Percentiles rank a stretch among this genome's conserved stretches.
phyloP scores from a whole-genome alignment of 2,113 vertebrate genomes.

The Tachysurus vachellii region DNA sequence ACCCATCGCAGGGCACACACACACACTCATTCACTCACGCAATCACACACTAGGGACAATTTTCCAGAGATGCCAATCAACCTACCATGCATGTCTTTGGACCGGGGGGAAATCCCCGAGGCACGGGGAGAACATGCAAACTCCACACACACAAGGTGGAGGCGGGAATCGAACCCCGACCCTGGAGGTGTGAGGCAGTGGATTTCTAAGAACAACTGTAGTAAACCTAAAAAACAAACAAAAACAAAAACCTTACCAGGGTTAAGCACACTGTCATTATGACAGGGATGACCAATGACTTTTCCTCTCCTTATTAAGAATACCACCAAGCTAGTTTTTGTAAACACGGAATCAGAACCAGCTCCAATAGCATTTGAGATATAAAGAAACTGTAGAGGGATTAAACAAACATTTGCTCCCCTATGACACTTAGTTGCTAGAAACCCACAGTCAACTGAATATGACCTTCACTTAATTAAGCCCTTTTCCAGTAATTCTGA shows the following conservation, averaged over 20 bases:
- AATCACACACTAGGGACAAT: too few species aligned
- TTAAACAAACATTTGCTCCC: not conserved
- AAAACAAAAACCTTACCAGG: not conserved
- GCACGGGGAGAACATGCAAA: too few species aligned
- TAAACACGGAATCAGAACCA: not conserved
- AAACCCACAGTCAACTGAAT: constrained; percentile 14
- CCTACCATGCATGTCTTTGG: too few species aligned
- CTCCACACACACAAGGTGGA: too few species aligned
- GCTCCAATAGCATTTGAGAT: not conserved
- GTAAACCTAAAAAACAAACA: not conserved
- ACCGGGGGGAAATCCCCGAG: too few species aligned
- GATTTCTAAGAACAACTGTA: not conserved
- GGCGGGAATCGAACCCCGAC: too few species aligned
- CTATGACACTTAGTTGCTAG: not conserved
- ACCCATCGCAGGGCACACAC: too few species aligned
- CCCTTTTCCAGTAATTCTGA: constrained; percentile 13
- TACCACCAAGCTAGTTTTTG: not conserved
- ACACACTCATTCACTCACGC: too few species aligned
- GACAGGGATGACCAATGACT: not conserved
- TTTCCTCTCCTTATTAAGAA: not conserved
- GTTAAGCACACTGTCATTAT: not conserved
- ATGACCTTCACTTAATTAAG: constrained; percentile 29
- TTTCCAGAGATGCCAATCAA: too few species aligned
- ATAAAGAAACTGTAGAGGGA: not conserved
- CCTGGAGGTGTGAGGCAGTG: too few species aligned